Evolutionary conservation across 2,888 invertebrate genomes (phyloP), one percentile per base, ranked within the genome.

Genomic region (Noctua pronuba): DNA sequence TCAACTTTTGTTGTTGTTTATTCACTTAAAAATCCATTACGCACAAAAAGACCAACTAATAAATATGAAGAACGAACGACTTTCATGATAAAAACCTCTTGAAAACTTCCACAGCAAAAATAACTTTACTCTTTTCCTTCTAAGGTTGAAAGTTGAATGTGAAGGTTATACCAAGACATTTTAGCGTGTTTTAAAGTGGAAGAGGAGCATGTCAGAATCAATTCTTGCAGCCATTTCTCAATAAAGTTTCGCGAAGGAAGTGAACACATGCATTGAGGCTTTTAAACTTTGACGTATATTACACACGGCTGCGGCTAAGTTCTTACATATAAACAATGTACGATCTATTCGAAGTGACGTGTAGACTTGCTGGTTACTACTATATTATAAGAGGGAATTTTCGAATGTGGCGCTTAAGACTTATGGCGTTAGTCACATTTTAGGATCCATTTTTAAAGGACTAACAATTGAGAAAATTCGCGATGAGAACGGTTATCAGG

Each of bases 11-110:
- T 91, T 92, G 92, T 94, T 95, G 93, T 93, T 95, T 94, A 95
- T 95, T 95, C 95, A 95, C 95, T 96, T 96, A 95, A 95, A 95
- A 96, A 95, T 94, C 95, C 96, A 96, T 96, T 95, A 96, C 94
- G 94, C 92, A 91, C 92, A 94, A 94, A 95, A 95, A 95, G 92
- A 94, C 91, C 94, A 94, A 94, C 94, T 95, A 94, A 95, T 95
- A 95, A 95, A 96, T 94, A 94, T 94, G 92, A 94, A 92, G 91
- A 92, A 92, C 92, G 86, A 92, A 91, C 90, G 90, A 87, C 90
- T 93, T 92, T 90, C 92, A 91, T 90, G 88, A 91, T 90, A 91
- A 92, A 91, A 91, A 90, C 87, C 87, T 90, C 78, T 75, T 77
- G n/a, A 62, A 62, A 38, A 16, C 31, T 4, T 2, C 18, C n/a